Evolutionary conservation across 2,113 vertebrate genomes (phyloP).

Genomic region (Myiagra hebetior): DNA sequence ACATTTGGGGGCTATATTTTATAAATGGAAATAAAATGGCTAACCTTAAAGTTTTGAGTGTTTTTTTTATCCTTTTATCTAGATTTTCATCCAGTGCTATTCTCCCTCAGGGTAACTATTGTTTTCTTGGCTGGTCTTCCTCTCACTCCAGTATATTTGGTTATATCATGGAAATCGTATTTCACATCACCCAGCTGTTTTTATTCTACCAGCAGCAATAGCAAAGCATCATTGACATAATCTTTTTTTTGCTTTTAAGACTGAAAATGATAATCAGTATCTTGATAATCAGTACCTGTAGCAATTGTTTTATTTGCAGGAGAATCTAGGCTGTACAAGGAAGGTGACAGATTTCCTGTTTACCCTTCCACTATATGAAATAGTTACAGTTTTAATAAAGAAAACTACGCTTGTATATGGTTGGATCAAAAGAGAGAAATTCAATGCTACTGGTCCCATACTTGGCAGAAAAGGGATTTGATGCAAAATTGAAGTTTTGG

Average conservation of each 20-base stretch:
- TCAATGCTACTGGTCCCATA: not conserved
- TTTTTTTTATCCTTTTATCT: not conserved
- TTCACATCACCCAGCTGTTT: not conserved
- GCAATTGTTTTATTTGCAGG: not conserved
- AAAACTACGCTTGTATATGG: not conserved
- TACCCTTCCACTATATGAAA: not conserved
- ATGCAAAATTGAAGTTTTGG: not conserved
- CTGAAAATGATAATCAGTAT: not conserved
- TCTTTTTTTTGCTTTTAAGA: not conserved
- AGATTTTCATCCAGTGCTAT: not conserved
- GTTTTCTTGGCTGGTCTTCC: not conserved
- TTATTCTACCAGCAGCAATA: not conserved
- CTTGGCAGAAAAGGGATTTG: not conserved
- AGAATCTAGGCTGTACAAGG: not conserved
- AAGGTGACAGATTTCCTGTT: not conserved
- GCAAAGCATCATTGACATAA: not conserved
- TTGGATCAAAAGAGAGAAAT: not conserved
- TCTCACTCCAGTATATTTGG: not conserved
- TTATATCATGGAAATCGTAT: not conserved
- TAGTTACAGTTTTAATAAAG: not conserved
- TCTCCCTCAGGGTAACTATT: not conserved
- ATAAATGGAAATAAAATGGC: conserved; percentile 22
- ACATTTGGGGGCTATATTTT: not conserved
- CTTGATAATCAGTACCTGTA: not conserved
- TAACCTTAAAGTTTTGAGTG: not conserved